Evolutionary conservation across 2,113 vertebrate genomes (phyloP), one percentile per base, ranked within the genome.

Genomic region (Ceyx margarethae): DNA sequence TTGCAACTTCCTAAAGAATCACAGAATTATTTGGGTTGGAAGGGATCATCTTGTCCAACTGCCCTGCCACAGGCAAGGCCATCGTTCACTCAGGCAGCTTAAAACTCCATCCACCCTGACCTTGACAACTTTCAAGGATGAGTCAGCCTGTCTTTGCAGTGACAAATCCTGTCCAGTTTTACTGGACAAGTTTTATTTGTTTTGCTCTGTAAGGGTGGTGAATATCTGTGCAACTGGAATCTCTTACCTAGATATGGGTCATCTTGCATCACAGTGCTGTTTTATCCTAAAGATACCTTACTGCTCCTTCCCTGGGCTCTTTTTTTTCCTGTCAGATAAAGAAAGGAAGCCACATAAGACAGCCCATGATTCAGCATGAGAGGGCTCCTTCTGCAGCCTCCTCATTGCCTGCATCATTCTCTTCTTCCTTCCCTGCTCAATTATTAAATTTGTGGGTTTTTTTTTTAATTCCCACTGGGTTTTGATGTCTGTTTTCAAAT

Each of bases 301-400:
- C 57, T 28, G 23, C 43, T 75, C 72, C 65, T 85, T 91, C 80
- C 66, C 35, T 69, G 40, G 29, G 45, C 20, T 73, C 23, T 48
- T 77, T 75, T 76, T 5, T 65, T 31, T 31, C 40, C 78, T 72
- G 6, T 40, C 54, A 66, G 81, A 65, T 65, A 85, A 77, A 60
- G 46, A 53, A 65, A 84, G 53, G 77, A 86, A 87, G 66, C 58
- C 25, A 4, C 4, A 48, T 11, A 79, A 61, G 13, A 9, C n/a
- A n/a, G 51, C 11, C 58, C 0, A 0, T 29, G 66, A 13, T 25
- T 35, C 25, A 26, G 40, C 4, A 57, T 0, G 0, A 65, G 43
- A 69, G 12, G 40, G 10, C 45, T 21, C 0, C 0, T 66, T 62
- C 33, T 87, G 72, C 67, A 60, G 42, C 10, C 67, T 37, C 64